Evolutionary conservation across 2,888 invertebrate genomes (phyloP).

Genomic region (Andrena minutula): DNA sequence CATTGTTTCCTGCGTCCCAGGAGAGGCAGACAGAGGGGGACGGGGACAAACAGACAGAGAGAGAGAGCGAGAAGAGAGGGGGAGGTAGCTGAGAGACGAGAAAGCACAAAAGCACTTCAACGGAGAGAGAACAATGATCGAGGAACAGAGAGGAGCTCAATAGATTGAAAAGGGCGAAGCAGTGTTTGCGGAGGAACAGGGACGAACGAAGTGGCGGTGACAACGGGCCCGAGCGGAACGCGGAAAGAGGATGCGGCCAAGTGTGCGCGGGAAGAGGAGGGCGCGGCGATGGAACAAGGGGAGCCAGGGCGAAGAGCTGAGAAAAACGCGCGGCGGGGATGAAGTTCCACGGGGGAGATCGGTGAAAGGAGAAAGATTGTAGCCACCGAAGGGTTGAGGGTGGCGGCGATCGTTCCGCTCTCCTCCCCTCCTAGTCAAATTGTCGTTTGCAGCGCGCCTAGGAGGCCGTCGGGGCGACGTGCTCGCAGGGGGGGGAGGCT

Average conservation of each 20-base stretch:
- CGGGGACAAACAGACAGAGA: slow-evolving; percentile 22
- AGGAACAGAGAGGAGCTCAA: slow-evolving; percentile 21
- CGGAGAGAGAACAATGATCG: slow-evolving; percentile 26
- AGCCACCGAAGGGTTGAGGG: slow-evolving; percentile 3
- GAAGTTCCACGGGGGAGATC: slow-evolving; percentile 16
- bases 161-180: slow-evolving; percentile 34
- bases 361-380: slow-evolving; percentile 5
- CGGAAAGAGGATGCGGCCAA: neutral
- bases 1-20: slow-evolving; percentile 75
- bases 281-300: slow-evolving; percentile 11
- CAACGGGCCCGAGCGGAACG: neutral
- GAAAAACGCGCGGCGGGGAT: neutral
- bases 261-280: slow-evolving; percentile 5
- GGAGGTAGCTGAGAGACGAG: neutral
- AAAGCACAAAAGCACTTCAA: slow-evolving; percentile 14
- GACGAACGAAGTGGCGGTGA: slow-evolving; percentile 20
- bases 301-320: slow-evolving; percentile 1
- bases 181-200: neutral
- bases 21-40: slow-evolving; percentile 33
- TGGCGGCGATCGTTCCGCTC: neutral
- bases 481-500: slow-evolving; percentile 32
- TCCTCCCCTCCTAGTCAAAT: slow-evolving; percentile 57
- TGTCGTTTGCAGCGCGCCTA: slow-evolving; percentile 74
- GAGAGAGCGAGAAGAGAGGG: slow-evolving; percentile 36
- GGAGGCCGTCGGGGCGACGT: slow-evolving; percentile 25